These are phyloP conservation scores for Harpalus rufipes DNA, from an alignment of 2,888 invertebrate genomes.

Conservation along the genomic window DNA sequence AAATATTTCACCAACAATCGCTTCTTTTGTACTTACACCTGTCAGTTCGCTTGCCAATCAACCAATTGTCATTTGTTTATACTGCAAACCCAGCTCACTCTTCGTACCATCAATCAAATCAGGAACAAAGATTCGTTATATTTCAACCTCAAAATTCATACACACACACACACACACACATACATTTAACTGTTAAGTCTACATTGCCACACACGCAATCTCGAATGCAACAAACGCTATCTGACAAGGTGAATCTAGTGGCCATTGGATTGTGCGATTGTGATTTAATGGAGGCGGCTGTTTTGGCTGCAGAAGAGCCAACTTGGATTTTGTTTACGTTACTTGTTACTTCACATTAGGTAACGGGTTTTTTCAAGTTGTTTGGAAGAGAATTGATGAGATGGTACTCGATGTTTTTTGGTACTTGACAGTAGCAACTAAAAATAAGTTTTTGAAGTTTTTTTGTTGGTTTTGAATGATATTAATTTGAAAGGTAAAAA, in stretches of 20 bases:
- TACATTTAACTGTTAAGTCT: constrained; percentile 26
- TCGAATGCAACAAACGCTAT: constrained; percentile 45
- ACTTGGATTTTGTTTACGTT: constrained; percentile 31
- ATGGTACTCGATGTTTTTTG: constrained; percentile 21
- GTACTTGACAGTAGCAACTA: not conserved
- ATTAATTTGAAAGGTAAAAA: not conserved
- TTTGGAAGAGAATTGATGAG: constrained; percentile 22
- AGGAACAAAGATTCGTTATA: constrained; percentile 13
- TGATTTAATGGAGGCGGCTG: constrained; percentile 48
- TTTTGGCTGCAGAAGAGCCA: constrained; percentile 14
- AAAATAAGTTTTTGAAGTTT: not conserved
- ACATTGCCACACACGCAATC: constrained; percentile 40
- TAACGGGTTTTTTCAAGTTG: constrained; percentile 41
- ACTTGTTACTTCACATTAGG: constrained; percentile 25
- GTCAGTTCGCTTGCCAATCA: constrained; percentile 14
- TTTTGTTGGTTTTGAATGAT: not conserved
- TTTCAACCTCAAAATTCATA: constrained; percentile 37
- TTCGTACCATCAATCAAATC: constrained; percentile 35
- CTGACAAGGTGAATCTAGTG: constrained; percentile 49
- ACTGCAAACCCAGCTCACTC: not conserved
- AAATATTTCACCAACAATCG: not conserved
- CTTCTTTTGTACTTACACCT: not conserved
- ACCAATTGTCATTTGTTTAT: constrained; percentile 25
- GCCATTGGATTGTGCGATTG: constrained; percentile 33
- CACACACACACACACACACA: constrained; percentile 15